Conservation (phyloP, 2,888 invertebrate genomes). For the Exephanes ischioxanthus region DNA sequence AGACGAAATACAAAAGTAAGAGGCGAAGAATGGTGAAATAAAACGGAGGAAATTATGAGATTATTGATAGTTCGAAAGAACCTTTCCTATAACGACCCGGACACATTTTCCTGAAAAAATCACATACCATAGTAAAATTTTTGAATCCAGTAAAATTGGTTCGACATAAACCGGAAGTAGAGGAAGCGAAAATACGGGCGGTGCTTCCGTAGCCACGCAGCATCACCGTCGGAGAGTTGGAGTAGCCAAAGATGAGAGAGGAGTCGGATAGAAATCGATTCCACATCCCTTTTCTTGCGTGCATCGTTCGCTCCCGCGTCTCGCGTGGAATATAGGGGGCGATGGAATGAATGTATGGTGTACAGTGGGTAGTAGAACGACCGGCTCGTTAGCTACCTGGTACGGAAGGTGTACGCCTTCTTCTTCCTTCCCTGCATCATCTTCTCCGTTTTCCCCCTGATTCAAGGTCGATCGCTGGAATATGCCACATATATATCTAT, state of each 20-base stretch:
- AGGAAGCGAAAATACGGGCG: too few relatives aligned
- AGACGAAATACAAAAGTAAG: conserved; percentile 42
- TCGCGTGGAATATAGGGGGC: conserved; percentile 11
- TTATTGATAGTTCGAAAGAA: background rate
- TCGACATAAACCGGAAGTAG: background rate
- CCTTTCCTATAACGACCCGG: too few relatives aligned
- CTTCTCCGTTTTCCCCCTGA: conserved; percentile 56
- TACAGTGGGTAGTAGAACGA: conserved; percentile 44
- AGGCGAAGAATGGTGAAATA: conserved; percentile 17
- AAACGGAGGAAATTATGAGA: conserved; percentile 1
- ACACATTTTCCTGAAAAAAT: background rate
- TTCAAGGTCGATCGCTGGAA: conserved; percentile 61
- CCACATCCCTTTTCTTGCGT: conserved; percentile 16
- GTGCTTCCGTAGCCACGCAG: background rate
- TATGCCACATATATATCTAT: conserved; percentile 44
- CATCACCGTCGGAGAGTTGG: background rate
- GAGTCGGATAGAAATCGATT: conserved; percentile 32
- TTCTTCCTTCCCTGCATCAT: conserved; percentile 30
- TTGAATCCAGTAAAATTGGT: background rate
- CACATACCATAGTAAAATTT: background rate
- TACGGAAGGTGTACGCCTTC: conserved; percentile 59
- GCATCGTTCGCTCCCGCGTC: conserved; percentile 11
- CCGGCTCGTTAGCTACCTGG: conserved; percentile 68
- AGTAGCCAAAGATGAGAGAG: conserved; percentile 1
- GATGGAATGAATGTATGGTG: conserved; percentile 35